Percentiles rank a stretch among this genome's conserved stretches.
These are phyloP conservation scores for Ophion slaviceki DNA, from an alignment of 2,888 invertebrate species.

Conservation along the genomic window DNA sequence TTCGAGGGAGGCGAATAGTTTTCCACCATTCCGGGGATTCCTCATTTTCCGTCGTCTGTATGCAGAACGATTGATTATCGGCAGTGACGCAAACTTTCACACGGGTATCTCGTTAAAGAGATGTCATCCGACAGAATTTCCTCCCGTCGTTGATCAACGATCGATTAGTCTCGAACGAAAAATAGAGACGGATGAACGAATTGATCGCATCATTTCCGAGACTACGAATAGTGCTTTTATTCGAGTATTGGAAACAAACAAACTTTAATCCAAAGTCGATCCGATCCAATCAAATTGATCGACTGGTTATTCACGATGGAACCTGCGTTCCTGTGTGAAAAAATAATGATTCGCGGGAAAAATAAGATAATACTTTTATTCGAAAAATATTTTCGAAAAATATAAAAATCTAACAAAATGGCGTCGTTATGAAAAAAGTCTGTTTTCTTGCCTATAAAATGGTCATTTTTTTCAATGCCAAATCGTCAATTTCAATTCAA, in stretches of 20 bases:
- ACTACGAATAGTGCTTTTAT: background rate
- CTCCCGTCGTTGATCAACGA: constrained; percentile 30
- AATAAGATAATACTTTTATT: no score
- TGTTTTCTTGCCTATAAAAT: no score
- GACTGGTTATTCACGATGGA: background rate
- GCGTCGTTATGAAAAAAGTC: no score
- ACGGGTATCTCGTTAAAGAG: constrained; percentile 13
- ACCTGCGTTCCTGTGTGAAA: background rate
- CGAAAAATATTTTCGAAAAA: no score
- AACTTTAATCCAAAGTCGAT: background rate
- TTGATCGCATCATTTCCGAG: background rate
- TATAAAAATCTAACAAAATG: no score
- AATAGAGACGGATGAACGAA: constrained; percentile 11
- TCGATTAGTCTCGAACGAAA: constrained; percentile 29
- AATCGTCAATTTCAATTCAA: no score
- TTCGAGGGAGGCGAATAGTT: constrained; percentile 32
- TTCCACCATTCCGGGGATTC: background rate
- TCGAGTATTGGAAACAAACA: background rate
- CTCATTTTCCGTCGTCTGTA: constrained; percentile 47
- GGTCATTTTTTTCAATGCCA: no score
- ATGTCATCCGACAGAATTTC: constrained; percentile 27
- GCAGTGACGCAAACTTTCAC: constrained; percentile 49
- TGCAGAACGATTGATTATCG: constrained; percentile 49
- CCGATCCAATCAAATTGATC: background rate
- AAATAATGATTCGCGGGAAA: background rate